Evolutionary conservation across 2,888 invertebrate genomes (phyloP), one percentile per base, ranked within the genome.

Genomic region (Hypsopygia costalis): DNA sequence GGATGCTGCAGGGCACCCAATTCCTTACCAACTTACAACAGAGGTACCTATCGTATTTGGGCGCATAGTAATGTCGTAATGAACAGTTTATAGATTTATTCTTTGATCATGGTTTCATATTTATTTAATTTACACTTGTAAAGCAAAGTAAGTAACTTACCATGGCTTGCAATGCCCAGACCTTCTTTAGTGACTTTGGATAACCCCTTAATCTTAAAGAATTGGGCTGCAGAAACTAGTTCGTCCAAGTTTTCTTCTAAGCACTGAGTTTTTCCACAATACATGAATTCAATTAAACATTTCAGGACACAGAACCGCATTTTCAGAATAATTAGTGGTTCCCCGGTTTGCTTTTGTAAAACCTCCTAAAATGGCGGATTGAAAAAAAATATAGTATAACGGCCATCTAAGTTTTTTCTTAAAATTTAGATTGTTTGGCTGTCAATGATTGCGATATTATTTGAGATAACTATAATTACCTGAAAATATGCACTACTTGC

Each of bases 211-310:
- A 94, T 93, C 76, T 93, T 92, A 46, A 94, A 91, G 60, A 93
- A 91, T 67, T 92, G 92, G 12, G 93, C 93, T 5, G 93, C 93
- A 40, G 93, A 91, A 34, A 93, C 90, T 35, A 94, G 69, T 55
- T 93, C 92, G 54, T 92, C 92, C 51, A 94, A 81, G 68, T 93
- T 90, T 55, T 93, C 91, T 69, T 93, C 92, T 36, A 91, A 80
- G 51, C 94, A 91, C 52, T 91, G 91, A 1, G 93, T 94, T 81
- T 93, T 93, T 1, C 94, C 94, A 60, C 93, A 93, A 63, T 94
- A 94, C 92, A 94, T 94, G 58, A 93, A 94, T 69, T 94, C 94
- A 22, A 94, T 91, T 45, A 94, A 85, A 34, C 92, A 92, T 74
- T 93, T 93, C 44, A 94, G 77, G 21, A 94, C 92, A 55, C 90